Conservation (phyloP, 2,113 vertebrate genomes). For the Hassar affinis region DNA sequence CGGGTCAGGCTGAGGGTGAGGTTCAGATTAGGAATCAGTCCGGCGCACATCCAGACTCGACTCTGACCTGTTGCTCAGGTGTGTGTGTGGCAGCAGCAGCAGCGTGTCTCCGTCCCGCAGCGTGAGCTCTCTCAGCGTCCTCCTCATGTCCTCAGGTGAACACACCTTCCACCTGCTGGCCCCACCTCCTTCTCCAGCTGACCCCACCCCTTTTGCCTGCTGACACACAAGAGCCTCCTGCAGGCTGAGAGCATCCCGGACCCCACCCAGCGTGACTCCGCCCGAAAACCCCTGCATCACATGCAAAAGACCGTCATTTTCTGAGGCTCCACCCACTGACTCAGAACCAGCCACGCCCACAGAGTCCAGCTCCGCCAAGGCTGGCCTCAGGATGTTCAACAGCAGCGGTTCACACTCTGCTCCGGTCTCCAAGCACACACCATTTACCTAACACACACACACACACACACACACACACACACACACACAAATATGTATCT, state of each 20-base stretch:
- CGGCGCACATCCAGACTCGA: not conserved
- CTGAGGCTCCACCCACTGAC: not conserved
- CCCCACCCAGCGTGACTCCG: slow-evolving; percentile 62
- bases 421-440: slow-evolving; percentile 73
- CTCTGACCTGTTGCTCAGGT: slow-evolving; percentile 76
- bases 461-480: no score
- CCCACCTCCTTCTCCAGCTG: slow-evolving; percentile 77
- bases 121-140: slow-evolving; percentile 78
- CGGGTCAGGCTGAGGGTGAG: not conserved
- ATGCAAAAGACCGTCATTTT: slow-evolving; percentile 59
- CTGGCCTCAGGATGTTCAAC: slow-evolving; percentile 77
- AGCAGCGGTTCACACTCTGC: slow-evolving; percentile 83
- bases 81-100: slow-evolving; percentile 76
- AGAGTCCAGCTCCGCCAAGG: slow-evolving; percentile 51
- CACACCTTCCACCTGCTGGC: slow-evolving; percentile 80
- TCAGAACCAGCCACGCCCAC: not conserved
- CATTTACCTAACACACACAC: slow-evolving; percentile 76
- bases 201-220: slow-evolving; percentile 56
- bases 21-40: not conserved
- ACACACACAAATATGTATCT: not conserved
- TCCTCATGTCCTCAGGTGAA: slow-evolving; percentile 73
- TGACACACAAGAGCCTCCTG: slow-evolving; percentile 71
- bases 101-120: slow-evolving; percentile 82
- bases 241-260: slow-evolving; percentile 65
- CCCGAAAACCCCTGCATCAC: slow-evolving; percentile 68